phyloP scores from a whole-genome alignment of 2,888 invertebrate species.

The Antheraea assamensis region DNA sequence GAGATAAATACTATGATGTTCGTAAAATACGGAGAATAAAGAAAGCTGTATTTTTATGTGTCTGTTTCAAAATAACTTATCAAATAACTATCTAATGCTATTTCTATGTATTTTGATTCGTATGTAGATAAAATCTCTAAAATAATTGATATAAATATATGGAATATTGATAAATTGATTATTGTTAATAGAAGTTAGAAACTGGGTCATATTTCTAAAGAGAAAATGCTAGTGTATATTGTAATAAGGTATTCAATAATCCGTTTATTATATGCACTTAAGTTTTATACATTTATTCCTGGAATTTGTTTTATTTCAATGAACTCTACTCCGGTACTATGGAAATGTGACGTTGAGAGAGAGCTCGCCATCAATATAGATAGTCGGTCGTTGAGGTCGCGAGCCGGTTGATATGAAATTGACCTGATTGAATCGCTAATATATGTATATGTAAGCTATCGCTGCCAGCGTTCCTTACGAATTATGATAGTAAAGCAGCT shows the following conservation, averaged over 20 bases:
- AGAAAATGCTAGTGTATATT: not conserved
- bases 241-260: not conserved
- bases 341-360: not conserved
- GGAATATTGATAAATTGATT: not conserved
- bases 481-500: not conserved
- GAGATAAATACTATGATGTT: not conserved
- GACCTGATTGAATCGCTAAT: conserved; percentile 15
- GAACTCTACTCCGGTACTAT: conserved; percentile 2
- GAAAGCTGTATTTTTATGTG: not conserved
- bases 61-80: not conserved
- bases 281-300: not conserved
- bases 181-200: not conserved
- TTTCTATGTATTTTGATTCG: not conserved
- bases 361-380: not conserved
- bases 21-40: not conserved
- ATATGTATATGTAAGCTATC: conserved; percentile 12
- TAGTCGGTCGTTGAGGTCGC: conserved; percentile 6
- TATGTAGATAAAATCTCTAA: not conserved
- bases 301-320: not conserved
- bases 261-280: not conserved
- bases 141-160: not conserved
- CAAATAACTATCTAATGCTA: not conserved
- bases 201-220: not conserved
- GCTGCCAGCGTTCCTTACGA: not conserved
- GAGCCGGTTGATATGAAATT: conserved; percentile 19